Evolutionary conservation across 2,797 vertebrate species (phyloP), one percentile per base, ranked within the genome.

Genomic region (Chaunax sp.): DNA sequence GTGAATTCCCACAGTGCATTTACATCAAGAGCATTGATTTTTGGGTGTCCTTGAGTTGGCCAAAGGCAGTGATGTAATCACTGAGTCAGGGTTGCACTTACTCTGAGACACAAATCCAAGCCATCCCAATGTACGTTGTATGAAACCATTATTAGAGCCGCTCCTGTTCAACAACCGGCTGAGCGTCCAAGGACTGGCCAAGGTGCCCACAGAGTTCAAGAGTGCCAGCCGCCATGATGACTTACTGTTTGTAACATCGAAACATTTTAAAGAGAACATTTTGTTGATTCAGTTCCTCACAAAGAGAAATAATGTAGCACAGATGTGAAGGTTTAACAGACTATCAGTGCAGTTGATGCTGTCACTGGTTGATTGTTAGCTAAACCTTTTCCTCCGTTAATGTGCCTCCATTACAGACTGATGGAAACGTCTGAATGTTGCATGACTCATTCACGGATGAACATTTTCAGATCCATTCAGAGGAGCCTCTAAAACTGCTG

Each of bases 11-110:
- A 65, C 82, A 74, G 73, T 68, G 89, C 77, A 85, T 88, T 88
- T 74, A 74, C 88, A 87, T 89, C 80, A 84, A 45, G 86, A 84
- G 83, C 90, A 90, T 88, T 87, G 88, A 92, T 91, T 93, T 35
- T 88, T 81, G 84, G 73, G 69, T 59, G 80, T 89, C 87, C 82
- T 89, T 92, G 89, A 80, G 69, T 88, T 82, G 71, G 82, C 83
- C 72, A 37, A 85, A 90, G 87, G 81, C 88, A 52, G 71, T 90
- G 89, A 91, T 92, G 90, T 91, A 90, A 93, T 83, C 82, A 77
- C 76, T 58, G 88, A 92, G 86, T 88, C 85, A 76, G 82, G 69
- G 77, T 90, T 91, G 83, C 84, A 74, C 83, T 80, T 25, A 28
- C 67, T 76, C 20, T 19, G 67, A 84, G 80, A 83, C 73, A 52